These are phyloP conservation scores for Spodoptera litura DNA, from an alignment of 1,140 invertebrate species.

Conservation along the genomic window DNA sequence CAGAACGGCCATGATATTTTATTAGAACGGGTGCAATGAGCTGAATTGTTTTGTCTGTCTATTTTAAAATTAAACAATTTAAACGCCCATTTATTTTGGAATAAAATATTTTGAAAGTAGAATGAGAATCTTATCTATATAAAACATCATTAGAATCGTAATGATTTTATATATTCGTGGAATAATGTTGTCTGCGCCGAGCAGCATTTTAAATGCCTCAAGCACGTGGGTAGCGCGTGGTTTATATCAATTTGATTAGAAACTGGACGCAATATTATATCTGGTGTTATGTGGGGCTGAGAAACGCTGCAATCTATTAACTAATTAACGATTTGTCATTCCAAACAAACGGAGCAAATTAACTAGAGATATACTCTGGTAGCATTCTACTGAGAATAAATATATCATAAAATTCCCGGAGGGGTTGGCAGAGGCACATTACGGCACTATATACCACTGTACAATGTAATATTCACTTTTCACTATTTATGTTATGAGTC, in stretches of 20 bases:
- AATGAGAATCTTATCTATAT: slow-evolving; percentile 3
- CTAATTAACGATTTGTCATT: slow-evolving; percentile 1
- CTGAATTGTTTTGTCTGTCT: neutral
- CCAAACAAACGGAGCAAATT: neutral
- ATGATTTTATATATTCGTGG: neutral
- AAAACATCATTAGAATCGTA: slow-evolving; percentile 6
- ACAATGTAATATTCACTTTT: no score
- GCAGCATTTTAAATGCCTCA: slow-evolving; percentile 49
- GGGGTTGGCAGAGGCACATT: no score
- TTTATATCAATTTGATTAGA: slow-evolving; percentile 38
- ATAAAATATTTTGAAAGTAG: neutral
- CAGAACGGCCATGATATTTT: slow-evolving; percentile 14
- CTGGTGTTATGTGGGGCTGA: neutral
- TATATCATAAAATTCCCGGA: no score
- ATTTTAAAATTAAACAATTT: neutral
- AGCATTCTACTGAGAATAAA: no score
- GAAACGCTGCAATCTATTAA: neutral
- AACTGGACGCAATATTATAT: slow-evolving; percentile 20
- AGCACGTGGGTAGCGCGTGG: slow-evolving; percentile 48
- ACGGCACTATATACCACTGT: no score
- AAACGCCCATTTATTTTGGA: slow-evolving; percentile 8
- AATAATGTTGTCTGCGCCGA: neutral
- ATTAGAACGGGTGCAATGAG: slow-evolving; percentile 1
- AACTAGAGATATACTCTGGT: no score
- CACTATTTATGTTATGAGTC: no score